phyloP scores from a whole-genome alignment of 2,797 vertebrate species.

The Prunella strophiata region DNA sequence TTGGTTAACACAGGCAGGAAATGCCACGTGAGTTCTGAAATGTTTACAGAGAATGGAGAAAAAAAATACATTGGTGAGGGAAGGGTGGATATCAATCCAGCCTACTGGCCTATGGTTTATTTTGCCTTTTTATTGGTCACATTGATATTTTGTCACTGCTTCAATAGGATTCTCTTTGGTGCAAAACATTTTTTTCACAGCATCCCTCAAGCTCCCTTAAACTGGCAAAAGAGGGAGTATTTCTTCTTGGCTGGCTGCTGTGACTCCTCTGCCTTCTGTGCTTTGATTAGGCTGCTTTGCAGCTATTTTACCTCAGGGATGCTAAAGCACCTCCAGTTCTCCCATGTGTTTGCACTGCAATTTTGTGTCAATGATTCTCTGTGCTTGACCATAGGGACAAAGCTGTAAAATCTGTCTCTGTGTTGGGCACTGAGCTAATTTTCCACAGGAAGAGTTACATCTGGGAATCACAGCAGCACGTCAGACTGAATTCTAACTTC shows the following conservation, averaged over 20 bases:
- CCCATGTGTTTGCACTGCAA: neutral
- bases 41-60: neutral
- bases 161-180: neutral
- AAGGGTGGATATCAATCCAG: neutral
- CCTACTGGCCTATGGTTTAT: neutral
- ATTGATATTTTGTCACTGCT: neutral
- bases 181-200: neutral
- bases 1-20: neutral
- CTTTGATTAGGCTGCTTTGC: neutral
- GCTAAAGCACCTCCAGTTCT: neutral
- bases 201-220: neutral
- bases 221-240: neutral
- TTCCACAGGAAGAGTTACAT: neutral
- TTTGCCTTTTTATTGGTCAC: neutral
- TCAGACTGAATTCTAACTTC: neutral
- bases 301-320: neutral
- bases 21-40: accelerated
- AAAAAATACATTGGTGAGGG: accelerated
- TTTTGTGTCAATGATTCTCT: neutral
- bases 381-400: neutral
- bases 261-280: neutral
- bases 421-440: neutral
- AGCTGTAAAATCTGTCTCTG: neutral
- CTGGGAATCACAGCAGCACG: neutral
- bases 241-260: neutral